These are phyloP conservation scores for Gnathonemus echidnorhynchus DNA, from an alignment of 2,113 vertebrate genomes.

Conservation along the genomic window DNA sequence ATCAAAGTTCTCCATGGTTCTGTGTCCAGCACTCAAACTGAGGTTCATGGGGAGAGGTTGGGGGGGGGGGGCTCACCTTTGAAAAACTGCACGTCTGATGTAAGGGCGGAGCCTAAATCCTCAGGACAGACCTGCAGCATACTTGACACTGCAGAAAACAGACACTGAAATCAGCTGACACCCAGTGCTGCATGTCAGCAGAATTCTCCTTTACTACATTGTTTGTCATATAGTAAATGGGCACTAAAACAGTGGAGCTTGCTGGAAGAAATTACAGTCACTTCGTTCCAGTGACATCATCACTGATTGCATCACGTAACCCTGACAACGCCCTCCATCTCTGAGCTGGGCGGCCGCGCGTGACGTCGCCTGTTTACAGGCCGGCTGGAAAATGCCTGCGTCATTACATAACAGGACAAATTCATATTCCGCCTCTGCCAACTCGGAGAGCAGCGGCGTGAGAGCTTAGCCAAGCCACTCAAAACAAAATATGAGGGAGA, in stretches of 20 bases:
- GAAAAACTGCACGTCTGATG: conserved; percentile 82
- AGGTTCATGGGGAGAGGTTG: background rate
- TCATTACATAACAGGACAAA: conserved; percentile 37
- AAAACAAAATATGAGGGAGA: background rate
- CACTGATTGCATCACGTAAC: conserved; percentile 41
- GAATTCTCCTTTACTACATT: background rate
- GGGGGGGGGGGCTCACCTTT: conserved; percentile 67
- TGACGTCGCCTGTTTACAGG: conserved; percentile 59
- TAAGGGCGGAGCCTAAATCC: conserved; percentile 79
- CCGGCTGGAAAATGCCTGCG: conserved; percentile 35
- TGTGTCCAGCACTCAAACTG: background rate
- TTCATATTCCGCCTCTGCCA: conserved; percentile 14
- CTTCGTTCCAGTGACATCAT: conserved; percentile 32
- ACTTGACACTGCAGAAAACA: conserved; percentile 66
- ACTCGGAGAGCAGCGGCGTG: background rate
- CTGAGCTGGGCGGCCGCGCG: background rate
- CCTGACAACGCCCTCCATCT: conserved; percentile 33
- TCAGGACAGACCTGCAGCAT: conserved; percentile 79
- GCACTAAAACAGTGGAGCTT: background rate
- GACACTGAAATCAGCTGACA: background rate
- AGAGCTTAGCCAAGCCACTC: background rate
- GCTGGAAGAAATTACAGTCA: background rate
- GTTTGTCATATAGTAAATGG: background rate
- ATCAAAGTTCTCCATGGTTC: background rate
- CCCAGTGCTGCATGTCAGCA: background rate